phyloP scores from a whole-genome alignment of 2,113 vertebrate genomes.

The Arenaria interpres region DNA sequence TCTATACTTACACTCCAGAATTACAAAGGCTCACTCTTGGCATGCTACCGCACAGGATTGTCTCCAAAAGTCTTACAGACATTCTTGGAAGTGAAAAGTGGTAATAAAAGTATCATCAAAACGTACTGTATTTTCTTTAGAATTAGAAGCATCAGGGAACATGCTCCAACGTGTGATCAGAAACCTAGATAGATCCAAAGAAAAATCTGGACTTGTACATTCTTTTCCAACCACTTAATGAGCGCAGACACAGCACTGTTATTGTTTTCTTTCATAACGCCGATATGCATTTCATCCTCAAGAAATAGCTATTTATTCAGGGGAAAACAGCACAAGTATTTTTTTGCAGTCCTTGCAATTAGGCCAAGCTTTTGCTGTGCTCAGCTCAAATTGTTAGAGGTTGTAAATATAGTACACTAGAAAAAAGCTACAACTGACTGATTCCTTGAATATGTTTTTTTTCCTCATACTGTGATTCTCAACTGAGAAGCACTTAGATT shows the following conservation, averaged over 20 bases:
- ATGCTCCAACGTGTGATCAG: neutral
- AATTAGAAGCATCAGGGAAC: neutral
- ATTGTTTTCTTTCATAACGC: neutral
- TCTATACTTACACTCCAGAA: neutral
- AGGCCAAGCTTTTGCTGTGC: conserved; percentile 20
- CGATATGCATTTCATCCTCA: neutral
- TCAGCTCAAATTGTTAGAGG: conserved; percentile 26
- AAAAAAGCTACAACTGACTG: conserved; percentile 15
- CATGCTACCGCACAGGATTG: rapidly evolving
- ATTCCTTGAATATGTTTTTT: neutral
- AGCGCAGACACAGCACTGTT: neutral
- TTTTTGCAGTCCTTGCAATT: conserved; percentile 43
- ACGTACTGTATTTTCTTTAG: neutral
- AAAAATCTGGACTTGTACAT: neutral
- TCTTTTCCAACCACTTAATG: neutral
- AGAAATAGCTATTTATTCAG: neutral
- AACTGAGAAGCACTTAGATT: neutral
- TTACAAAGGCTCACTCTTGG: neutral
- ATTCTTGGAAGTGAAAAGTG: neutral
- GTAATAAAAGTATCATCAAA: neutral
- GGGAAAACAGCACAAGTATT: neutral
- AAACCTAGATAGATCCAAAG: neutral
- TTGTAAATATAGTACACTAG: neutral
- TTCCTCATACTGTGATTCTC: neutral
- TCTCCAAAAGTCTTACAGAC: neutral